Percentiles rank a stretch among this genome's conserved stretches.
Evolutionary conservation across 1,140 invertebrate genomes (phyloP).

Genomic region (Caenorhabditis remanei): DNA sequence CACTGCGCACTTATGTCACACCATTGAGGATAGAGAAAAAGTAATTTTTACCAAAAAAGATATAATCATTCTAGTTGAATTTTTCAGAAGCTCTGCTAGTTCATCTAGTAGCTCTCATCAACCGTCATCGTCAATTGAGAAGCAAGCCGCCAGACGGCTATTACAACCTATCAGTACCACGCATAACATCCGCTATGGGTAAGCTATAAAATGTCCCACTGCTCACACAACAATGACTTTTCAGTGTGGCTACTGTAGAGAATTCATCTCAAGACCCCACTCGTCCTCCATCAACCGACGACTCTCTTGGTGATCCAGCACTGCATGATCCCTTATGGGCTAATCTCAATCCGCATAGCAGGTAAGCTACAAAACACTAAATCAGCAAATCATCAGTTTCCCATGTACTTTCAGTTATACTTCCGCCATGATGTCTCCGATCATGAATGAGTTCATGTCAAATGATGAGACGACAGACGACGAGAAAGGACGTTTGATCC

Average conservation of each 20-base stretch:
- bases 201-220: neutral
- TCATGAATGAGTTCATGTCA: conserved; percentile 61
- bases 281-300: conserved; percentile 62
- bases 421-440: conserved; percentile 65
- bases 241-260: conserved; percentile 15
- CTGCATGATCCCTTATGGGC: conserved; percentile 50
- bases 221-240: neutral
- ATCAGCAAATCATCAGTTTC: neutral
- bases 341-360: conserved; percentile 63
- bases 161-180: conserved; percentile 49
- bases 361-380: conserved; percentile 40
- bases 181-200: conserved; percentile 50
- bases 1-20: conserved; percentile 8
- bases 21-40: conserved; percentile 35
- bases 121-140: conserved; percentile 39
- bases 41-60: neutral
- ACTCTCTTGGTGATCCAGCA: conserved; percentile 58
- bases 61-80: neutral
- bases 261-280: conserved; percentile 60
- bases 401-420: conserved; percentile 58
- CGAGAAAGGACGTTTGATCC: conserved; percentile 50
- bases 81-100: conserved; percentile 18
- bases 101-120: conserved; percentile 26
- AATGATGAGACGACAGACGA: conserved; percentile 57
- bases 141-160: conserved; percentile 47